Conservation (phyloP, 2,888 invertebrate species). For the Lepidocyrtinus sp. region DNA sequence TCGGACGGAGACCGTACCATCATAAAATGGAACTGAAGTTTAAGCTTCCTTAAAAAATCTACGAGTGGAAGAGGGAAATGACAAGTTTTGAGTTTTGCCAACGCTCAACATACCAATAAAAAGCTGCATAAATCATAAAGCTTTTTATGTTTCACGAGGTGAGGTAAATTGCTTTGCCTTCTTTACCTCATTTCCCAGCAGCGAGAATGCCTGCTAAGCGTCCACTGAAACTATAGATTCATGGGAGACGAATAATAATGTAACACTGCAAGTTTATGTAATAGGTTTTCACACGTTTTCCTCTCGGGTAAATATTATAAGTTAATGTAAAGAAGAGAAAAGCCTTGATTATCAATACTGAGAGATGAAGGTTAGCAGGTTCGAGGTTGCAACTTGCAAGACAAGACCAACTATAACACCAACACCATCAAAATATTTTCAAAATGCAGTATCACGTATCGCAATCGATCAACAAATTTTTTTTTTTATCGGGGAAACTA, state of each 20-base stretch:
- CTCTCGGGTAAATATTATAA: not conserved
- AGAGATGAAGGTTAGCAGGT: too few species aligned
- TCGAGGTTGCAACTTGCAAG: too few species aligned
- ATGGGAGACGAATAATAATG: not conserved
- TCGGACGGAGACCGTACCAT: too few species aligned
- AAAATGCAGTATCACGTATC: too few species aligned
- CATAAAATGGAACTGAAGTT: not conserved
- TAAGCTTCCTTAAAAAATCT: not conserved
- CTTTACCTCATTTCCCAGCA: slow-evolving; percentile 40
- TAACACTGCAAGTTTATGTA: too few species aligned
- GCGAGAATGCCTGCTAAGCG: not conserved
- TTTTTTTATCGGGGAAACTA: not conserved
- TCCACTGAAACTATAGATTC: not conserved
- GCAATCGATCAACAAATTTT: too few species aligned
- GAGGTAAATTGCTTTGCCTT: slow-evolving; percentile 30
- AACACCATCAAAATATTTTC: too few species aligned
- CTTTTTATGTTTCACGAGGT: slow-evolving; percentile 22
- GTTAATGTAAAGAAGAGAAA: not conserved
- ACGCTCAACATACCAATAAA: too few species aligned
- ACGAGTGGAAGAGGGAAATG: slow-evolving; percentile 24
- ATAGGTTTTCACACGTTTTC: slow-evolving; percentile 10
- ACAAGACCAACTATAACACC: too few species aligned
- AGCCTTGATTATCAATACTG: too few species aligned
- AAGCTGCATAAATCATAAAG: too few species aligned
- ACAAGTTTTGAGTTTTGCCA: too few species aligned